Evolutionary conservation across 1,140 invertebrate species (phyloP), one percentile per base, ranked within the genome.

Genomic region (Papilio polyxenes): DNA sequence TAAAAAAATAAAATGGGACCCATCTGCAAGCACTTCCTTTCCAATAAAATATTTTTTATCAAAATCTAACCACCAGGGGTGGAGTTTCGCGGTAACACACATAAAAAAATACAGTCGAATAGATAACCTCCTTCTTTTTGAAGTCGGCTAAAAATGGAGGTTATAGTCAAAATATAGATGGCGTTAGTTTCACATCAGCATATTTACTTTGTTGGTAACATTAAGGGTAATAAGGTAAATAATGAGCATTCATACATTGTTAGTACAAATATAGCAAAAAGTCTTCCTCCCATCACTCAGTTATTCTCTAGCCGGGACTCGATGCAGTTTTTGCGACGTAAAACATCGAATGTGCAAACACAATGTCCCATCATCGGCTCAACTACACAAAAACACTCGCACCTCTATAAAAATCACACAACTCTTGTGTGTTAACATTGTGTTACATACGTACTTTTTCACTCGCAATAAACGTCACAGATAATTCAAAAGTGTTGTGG

Each of bases 401-500:
- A 72, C 10, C 31, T 37, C 65, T 17, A 72, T 72, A 72, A 72
- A 72, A 37, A 72, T 72, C 65, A 72, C 65, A 40, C 31, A 72
- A 72, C 31, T 72, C 15, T 72, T 72, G 65, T 72, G 10, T 8
- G 62, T 11, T 65, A 72, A 72, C 65, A 72, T 72, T 72, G 65
- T 72, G 23, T 31, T 31, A 72, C 31, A 72, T 72, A 40, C 13
- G 31, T 40, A 40, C 3, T 72, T 72, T 72, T 72, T 72, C 31
- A 72, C 31, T 37, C 31, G 48, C 23, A 77, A 53, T 77, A 77
- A 77, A 77, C 11, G 49, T 77, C 51, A 53, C 51, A 13, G 10
- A 77, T 77, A 77, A 77, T 77, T 77, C 51, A 77, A 77, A 56
- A 56, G 48, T 31, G 51, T 53, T 56, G 75, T 77, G 20, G 11